These are phyloP conservation scores for Taphrorychus bicolor DNA, from an alignment of 2,888 invertebrate species.

Conservation along the genomic window DNA sequence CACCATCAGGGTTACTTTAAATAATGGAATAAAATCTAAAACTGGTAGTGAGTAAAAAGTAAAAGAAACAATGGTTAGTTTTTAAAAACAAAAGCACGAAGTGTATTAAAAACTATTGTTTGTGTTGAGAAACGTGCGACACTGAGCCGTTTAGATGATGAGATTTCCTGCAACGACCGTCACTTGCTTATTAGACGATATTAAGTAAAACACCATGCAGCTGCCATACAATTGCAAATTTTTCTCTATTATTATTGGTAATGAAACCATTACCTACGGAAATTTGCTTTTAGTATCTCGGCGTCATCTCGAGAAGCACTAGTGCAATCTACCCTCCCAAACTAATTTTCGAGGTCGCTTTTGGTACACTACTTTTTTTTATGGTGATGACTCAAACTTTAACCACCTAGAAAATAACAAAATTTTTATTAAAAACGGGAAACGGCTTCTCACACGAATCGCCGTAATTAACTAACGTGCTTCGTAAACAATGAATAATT, in stretches of 20 bases:
- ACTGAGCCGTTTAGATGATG: conserved; percentile 20
- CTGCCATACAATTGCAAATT: conserved; percentile 47
- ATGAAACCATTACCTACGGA: conserved; percentile 43
- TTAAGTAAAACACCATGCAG: conserved; percentile 44
- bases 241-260: conserved; percentile 44
- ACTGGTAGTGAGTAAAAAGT: not conserved
- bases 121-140: conserved; percentile 17
- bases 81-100: not conserved
- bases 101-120: not conserved
- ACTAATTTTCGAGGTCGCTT: too few relatives aligned
- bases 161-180: conserved; percentile 43
- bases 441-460: not conserved
- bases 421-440: not conserved
- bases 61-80: not conserved
- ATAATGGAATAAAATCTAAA: not conserved
- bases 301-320: conserved; percentile 35
- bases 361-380: too few relatives aligned
- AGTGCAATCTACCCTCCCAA: not conserved
- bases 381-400: too few relatives aligned
- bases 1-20: not conserved
- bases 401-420: too few relatives aligned
- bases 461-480: not conserved
- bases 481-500: not conserved
- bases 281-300: conserved; percentile 42
- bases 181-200: conserved; percentile 44